These are phyloP conservation scores for Mechanitis mazaeus DNA, from an alignment of 2,888 invertebrate genomes.

Conservation along the genomic window DNA sequence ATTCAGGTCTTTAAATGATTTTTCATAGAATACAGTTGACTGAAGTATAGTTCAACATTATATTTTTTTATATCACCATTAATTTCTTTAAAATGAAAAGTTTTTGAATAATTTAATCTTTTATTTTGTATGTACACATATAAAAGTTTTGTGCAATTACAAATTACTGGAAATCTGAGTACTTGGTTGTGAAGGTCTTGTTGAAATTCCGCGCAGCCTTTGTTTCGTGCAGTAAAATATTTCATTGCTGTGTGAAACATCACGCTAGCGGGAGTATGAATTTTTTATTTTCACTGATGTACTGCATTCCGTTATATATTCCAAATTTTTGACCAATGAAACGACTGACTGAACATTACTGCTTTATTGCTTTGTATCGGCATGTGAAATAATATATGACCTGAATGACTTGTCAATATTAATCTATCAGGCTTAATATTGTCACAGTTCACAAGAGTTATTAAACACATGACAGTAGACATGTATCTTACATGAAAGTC, in stretches of 20 bases:
- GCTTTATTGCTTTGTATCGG: too few species aligned
- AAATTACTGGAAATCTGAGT: constrained; percentile 62
- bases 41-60: not conserved
- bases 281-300: constrained; percentile 23
- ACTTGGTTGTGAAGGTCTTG: constrained; percentile 59
- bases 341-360: too few species aligned
- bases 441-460: too few species aligned
- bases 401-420: too few species aligned
- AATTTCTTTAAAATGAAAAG: not conserved
- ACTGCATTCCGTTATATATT: constrained; percentile 15
- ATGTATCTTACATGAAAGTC: too few species aligned
- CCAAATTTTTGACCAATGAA: too few species aligned
- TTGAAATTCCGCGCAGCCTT: constrained; percentile 49
- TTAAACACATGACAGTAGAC: too few species aligned
- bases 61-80: not conserved
- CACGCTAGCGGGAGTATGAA: constrained; percentile 26
- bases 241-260: constrained; percentile 64
- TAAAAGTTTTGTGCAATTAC: constrained; percentile 13
- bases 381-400: too few species aligned
- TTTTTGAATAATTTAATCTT: not conserved
- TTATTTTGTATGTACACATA: constrained; percentile 2
- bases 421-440: too few species aligned
- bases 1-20: constrained; percentile 6
- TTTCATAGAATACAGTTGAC: not conserved
- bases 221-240: constrained; percentile 65